Base-by-base conservation (phyloP, 2,797 vertebrate species). In the Masticophis lateralis region DNA sequence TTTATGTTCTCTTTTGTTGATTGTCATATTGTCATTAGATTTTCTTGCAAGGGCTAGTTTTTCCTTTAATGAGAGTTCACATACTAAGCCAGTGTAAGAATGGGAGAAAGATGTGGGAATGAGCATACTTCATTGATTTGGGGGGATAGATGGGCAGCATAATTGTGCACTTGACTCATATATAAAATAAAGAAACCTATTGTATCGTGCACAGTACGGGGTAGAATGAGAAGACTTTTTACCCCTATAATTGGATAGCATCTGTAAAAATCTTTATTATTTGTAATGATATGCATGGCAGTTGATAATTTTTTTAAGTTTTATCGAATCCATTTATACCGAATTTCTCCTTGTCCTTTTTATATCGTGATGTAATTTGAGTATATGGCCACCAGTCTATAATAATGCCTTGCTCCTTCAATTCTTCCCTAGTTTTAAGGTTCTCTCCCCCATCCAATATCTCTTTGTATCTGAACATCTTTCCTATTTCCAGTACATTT, bases 171-270 rank as follows among this genome's bases (percentile, higher is more conserved):
- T 95, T 93, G 94, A 97, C 96, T 97, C 97, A 97, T 94, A 97
- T 94, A 86, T 90, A 96, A 95, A 95, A 97, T 97, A 97, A 97
- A 97, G 95, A 96, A 57, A 55, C 93, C 93, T 93, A 95, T 97
- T 98, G 97, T 97, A 93, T 57, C 56, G 92, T 83, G 74, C 87
- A 90, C 69, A 94, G 93, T 89, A 93, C 86, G 91, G 69, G 87
- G 69, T 47, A n/a, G 95, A 93, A 95, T 94, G 93, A 93, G 91
- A 95, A 63, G 43, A 89, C 87, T 93, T 95, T 95, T 97, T 91
- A 94, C 92, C 92, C 87, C 94, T 10, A 4, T 96, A 96, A 95
- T 95, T 94, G 95, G 94, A 93, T 94, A 96, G 93, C 91, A 94
- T 87, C 92, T 95, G 94, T 92, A 94, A 96, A 96, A 97, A 94